These are phyloP conservation scores for Aphelinus certus DNA, from an alignment of 1,140 invertebrate genomes.

Conservation along the genomic window DNA sequence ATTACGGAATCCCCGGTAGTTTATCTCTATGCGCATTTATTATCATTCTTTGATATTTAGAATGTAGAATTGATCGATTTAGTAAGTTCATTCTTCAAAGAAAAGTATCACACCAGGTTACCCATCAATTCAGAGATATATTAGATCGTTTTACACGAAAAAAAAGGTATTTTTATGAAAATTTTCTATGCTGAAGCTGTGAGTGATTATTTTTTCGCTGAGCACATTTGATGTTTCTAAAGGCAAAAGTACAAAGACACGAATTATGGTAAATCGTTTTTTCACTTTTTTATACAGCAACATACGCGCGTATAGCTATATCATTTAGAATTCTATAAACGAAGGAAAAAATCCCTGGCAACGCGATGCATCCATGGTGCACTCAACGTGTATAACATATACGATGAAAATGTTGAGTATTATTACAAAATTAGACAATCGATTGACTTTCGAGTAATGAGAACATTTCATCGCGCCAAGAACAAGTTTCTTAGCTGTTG, in stretches of 20 bases:
- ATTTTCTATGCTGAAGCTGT: constrained; percentile 17
- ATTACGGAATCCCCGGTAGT: not conserved
- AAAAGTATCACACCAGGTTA: not conserved
- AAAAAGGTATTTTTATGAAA: constrained; percentile 27
- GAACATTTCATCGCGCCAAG: constrained; percentile 45
- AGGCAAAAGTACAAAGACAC: constrained; percentile 29
- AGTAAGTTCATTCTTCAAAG: constrained; percentile 15
- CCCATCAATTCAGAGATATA: constrained; percentile 9
- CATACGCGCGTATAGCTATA: constrained; percentile 19
- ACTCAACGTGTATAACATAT: constrained; percentile 20
- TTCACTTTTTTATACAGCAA: constrained; percentile 31
- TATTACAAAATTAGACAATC: constrained; percentile 53
- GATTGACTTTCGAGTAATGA: constrained; percentile 48
- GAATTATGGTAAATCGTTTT: constrained; percentile 30
- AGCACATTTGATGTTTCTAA: constrained; percentile 13
- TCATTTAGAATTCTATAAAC: constrained; percentile 30
- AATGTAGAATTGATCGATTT: constrained; percentile 17
- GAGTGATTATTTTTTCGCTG: constrained; percentile 18
- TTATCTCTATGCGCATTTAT: constrained; percentile 16
- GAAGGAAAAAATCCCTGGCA: constrained; percentile 32
- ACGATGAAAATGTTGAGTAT: constrained; percentile 48
- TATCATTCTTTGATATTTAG: constrained; percentile 21
- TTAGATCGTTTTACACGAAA: constrained; percentile 16
- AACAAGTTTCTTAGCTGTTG: constrained; percentile 32
- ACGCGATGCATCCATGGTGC: constrained; percentile 13